Base-by-base conservation (phyloP, 2,888 invertebrate species). In the Xestobium rufovillosum region DNA sequence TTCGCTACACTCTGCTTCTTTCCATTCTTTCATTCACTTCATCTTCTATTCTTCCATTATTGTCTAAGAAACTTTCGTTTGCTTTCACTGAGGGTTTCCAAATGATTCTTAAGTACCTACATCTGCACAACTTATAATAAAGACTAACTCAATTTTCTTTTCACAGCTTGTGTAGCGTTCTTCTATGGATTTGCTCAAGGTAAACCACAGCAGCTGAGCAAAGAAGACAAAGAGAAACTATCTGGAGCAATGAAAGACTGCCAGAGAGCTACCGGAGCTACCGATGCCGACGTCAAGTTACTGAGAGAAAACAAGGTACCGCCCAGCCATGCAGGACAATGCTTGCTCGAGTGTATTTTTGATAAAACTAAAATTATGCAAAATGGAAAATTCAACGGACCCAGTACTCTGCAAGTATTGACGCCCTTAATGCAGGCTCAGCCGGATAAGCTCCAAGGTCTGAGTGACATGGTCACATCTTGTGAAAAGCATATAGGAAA, bases 281-380 rank as follows among this genome's bases (percentile, higher is more conserved):
- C 55, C 3, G 53, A 52, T 26, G 56, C 48, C 1, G 65, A 65
- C 42, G 31, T 63, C 8, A 50, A 56, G 36, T 39, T 49, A 0
- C 19, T 63, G 4, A 47, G 47, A 28, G 43, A 44, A 15, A 49
- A 55, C 29, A 52, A 58, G 41, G 25, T 62, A 3, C 65, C 65
- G 1, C 41, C 49, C 23, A 53, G 55, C 6, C 51, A 56, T 31
- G 45, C 51, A 25, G 63, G 62, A 3, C 36, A 54, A 9, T 63
- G 63, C 39, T 45, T 62, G 52, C 13, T 64, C 11, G 58, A 63
- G 34, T 65, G 65, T 36, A 31, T 64, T 8, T 58, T 63, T 29
- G 53, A 55, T 27, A 52, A 41, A 3, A 50, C 49, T 4, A 53
- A 54, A 14, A 52, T 65, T 19, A 60, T 65, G 56, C 49, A 55